A percentile compares a stretch with the other conserved stretches of the same genome.
These are phyloP conservation scores for Macrosiphum euphorbiae DNA, from an alignment of 2,888 invertebrate species.

Conservation along the genomic window DNA sequence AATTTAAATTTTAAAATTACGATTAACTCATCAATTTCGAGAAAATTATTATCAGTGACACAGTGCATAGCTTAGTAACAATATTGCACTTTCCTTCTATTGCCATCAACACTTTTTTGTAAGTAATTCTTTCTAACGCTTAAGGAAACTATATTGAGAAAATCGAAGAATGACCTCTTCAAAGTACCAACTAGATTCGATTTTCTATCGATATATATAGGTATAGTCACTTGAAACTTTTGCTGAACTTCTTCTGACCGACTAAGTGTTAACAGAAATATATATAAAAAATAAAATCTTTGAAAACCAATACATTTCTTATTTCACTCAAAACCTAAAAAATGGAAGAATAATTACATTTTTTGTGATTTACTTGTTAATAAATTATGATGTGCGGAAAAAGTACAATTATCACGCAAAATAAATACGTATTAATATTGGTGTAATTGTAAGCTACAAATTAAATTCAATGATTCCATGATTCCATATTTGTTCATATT, in stretches of 20 bases:
- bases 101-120: not conserved
- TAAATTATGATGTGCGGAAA: not conserved
- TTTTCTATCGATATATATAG: not conserved
- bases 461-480: not conserved
- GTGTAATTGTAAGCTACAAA: not conserved
- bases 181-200: slow-evolving; percentile 7
- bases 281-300: not conserved
- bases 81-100: not conserved
- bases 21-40: not conserved
- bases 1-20: not conserved
- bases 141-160: not conserved
- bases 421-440: not conserved
- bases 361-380: not conserved
- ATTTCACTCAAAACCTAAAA: not conserved
- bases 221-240: not conserved
- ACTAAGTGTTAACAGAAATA: not conserved
- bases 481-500: not conserved
- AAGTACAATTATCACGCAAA: not conserved
- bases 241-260: not conserved
- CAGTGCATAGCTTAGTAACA: not conserved
- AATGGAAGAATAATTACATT: not conserved
- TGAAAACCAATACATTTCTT: not conserved
- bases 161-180: not conserved
- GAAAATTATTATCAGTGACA: not conserved
- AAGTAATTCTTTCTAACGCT: not conserved